Percentiles rank a stretch among this genome's conserved stretches.
Conservation (phyloP, 2,888 invertebrate species). For the Melinaea menophilus region DNA sequence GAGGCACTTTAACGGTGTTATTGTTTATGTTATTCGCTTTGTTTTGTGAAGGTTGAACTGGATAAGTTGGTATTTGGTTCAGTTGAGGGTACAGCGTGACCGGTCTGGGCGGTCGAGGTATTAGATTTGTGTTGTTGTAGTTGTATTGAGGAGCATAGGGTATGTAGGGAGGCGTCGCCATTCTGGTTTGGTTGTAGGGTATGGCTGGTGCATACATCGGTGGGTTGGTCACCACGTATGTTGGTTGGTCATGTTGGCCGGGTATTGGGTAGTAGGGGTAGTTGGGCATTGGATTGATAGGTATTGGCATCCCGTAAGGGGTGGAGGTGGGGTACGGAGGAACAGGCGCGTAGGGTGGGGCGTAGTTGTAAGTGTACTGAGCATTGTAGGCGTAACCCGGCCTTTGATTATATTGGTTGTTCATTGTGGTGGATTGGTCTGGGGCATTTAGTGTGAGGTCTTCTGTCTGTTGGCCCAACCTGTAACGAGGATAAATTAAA, state of each 20-base stretch:
- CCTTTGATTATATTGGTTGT: slow-evolving; percentile 63
- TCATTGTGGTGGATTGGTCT: slow-evolving; percentile 58
- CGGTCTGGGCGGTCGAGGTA: slow-evolving; percentile 58
- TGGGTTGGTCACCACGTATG: slow-evolving; percentile 44
- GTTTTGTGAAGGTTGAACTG: slow-evolving; percentile 34
- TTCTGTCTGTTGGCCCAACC: slow-evolving; percentile 67
- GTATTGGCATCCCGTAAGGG: slow-evolving; percentile 62
- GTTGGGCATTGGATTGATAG: slow-evolving; percentile 39
- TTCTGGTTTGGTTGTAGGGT: slow-evolving; percentile 64
- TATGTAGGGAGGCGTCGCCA: slow-evolving; percentile 60
- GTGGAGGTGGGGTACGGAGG: slow-evolving; percentile 55
- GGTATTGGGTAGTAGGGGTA: slow-evolving; percentile 52
- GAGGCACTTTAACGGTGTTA: slow-evolving; percentile 32
- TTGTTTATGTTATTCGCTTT: slow-evolving; percentile 39
- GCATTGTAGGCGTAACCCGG: slow-evolving; percentile 56
- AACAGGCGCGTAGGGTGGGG: slow-evolving; percentile 48
- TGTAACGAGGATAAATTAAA: slow-evolving; percentile 34
- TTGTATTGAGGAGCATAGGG: slow-evolving; percentile 56
- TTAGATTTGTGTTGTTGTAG: slow-evolving; percentile 67
- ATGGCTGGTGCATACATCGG: slow-evolving; percentile 50
- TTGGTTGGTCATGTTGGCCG: slow-evolving; percentile 40
- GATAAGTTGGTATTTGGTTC: slow-evolving; percentile 55
- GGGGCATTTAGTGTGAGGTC: slow-evolving; percentile 53
- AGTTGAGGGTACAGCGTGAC: slow-evolving; percentile 55
- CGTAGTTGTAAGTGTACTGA: slow-evolving; percentile 52